Conservation (phyloP, 1,140 invertebrate species). For the Bombus superbus region DNA sequence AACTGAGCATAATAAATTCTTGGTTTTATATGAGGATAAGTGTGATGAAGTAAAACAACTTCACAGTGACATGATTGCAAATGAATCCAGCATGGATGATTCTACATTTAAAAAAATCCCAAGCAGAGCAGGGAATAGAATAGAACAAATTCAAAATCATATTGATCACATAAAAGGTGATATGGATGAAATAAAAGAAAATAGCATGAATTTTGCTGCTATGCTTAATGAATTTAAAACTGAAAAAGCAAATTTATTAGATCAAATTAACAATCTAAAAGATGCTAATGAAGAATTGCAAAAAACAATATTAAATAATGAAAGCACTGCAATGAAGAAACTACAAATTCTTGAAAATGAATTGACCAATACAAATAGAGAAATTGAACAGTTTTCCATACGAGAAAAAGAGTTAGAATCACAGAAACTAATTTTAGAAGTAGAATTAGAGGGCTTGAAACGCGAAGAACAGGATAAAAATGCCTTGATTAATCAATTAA, state of each 20-base stretch:
- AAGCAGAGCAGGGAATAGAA: not conserved
- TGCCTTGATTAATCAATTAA: slow-evolving; percentile 27
- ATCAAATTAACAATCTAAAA: slow-evolving; percentile 45
- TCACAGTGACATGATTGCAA: not conserved
- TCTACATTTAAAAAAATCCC: not conserved
- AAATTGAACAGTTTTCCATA: slow-evolving; percentile 42
- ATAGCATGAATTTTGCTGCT: not conserved
- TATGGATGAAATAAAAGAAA: slow-evolving; percentile 40
- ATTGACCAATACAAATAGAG: slow-evolving; percentile 49
- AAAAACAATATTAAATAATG: slow-evolving; percentile 32
- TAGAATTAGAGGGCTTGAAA: slow-evolving; percentile 43
- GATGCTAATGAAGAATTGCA: slow-evolving; percentile 31
- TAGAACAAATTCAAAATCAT: slow-evolving; percentile 37
- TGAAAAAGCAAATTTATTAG: slow-evolving; percentile 33
- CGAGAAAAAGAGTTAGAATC: slow-evolving; percentile 37
- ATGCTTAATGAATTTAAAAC: slow-evolving; percentile 26
- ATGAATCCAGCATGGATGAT: not conserved
- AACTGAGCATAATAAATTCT: slow-evolving; percentile 43
- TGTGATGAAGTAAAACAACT: slow-evolving; percentile 36
- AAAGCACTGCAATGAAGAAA: slow-evolving; percentile 32
- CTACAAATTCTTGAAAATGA: slow-evolving; percentile 66
- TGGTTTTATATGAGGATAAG: slow-evolving; percentile 39
- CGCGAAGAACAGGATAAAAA: slow-evolving; percentile 35
- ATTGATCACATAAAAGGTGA: slow-evolving; percentile 32
- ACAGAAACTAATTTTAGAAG: slow-evolving; percentile 48